These are phyloP conservation scores for Desoria tigrina DNA, from an alignment of 2,888 invertebrate species.

Conservation along the genomic window DNA sequence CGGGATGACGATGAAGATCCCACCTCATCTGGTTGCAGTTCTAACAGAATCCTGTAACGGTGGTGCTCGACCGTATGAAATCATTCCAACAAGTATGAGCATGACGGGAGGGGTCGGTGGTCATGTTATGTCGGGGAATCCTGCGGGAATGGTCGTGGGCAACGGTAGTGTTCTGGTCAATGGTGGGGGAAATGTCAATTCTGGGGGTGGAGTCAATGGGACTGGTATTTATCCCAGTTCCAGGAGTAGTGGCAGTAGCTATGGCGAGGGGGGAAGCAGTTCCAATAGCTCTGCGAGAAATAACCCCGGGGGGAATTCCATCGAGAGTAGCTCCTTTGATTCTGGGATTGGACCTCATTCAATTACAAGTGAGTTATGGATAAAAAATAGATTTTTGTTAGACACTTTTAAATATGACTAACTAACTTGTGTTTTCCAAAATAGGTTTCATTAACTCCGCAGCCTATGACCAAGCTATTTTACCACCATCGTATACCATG, in stretches of 20 bases:
- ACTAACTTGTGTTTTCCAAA: background rate
- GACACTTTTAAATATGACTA: background rate
- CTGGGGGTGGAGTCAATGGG: conserved; percentile 33
- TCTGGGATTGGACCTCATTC: conserved; percentile 54
- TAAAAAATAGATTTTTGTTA: background rate
- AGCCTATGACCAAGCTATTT: conserved; percentile 51
- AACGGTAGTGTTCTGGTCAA: conserved; percentile 38
- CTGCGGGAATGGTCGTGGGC: conserved; percentile 24
- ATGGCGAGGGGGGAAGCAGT: conserved; percentile 51
- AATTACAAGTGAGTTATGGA: conserved; percentile 52
- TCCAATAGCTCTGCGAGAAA: conserved; percentile 46
- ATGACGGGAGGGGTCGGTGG: conserved; percentile 20
- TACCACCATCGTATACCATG: conserved; percentile 48
- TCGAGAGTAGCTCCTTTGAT: conserved; percentile 53
- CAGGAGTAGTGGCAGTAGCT: conserved; percentile 53
- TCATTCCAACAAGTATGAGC: conserved; percentile 46
- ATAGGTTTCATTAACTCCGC: conserved; percentile 53
- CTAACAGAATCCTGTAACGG: conserved; percentile 53
- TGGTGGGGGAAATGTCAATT: conserved; percentile 9
- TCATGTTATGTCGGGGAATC: conserved; percentile 28
- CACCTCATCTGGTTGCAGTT: conserved; percentile 53
- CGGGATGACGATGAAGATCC: conserved; percentile 54
- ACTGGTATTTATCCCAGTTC: conserved; percentile 52
- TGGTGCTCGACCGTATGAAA: conserved; percentile 50
- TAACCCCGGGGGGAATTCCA: conserved; percentile 50